Conservation (phyloP, 2,797 vertebrate genomes). For the Sylvia borin region DNA sequence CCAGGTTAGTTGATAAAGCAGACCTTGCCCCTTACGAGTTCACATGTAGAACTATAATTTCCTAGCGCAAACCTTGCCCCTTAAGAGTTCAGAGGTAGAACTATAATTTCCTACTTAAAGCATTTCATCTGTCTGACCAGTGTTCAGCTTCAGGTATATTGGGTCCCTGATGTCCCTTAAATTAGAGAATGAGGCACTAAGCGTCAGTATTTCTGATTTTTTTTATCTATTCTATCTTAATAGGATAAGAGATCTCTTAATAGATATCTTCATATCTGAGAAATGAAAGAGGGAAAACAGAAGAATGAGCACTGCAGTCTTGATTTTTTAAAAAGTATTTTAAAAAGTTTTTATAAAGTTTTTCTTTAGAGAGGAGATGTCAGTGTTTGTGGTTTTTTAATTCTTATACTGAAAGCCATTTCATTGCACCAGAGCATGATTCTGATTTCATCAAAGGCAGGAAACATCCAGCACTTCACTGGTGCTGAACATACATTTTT, state of each 20-base stretch:
- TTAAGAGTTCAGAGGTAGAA: not conserved
- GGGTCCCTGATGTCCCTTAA: not conserved
- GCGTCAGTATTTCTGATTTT: not conserved
- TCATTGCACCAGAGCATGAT: not conserved
- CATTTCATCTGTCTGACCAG: no score
- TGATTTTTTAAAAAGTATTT: not conserved
- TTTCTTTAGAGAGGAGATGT: accelerated
- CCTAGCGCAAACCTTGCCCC: no score
- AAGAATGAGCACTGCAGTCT: not conserved
- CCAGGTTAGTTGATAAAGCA: accelerated
- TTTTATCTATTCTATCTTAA: accelerated
- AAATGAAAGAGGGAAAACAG: not conserved
- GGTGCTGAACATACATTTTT: not conserved
- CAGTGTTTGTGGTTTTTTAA: not conserved
- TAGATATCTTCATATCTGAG: not conserved
- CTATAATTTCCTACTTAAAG: accelerated
- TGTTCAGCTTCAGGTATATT: accelerated
- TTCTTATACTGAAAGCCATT: not conserved
- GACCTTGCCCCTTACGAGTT: not conserved
- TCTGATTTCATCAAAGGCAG: not conserved
- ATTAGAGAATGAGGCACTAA: not conserved
- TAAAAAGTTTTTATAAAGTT: not conserved
- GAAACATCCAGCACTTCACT: not conserved
- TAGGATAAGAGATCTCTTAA: no score
- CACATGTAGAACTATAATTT: not conserved